A percentile compares a stretch with the other conserved stretches of the same genome.
Evolutionary conservation across 2,113 vertebrate species (phyloP).

Genomic region (Pimephales promelas): DNA sequence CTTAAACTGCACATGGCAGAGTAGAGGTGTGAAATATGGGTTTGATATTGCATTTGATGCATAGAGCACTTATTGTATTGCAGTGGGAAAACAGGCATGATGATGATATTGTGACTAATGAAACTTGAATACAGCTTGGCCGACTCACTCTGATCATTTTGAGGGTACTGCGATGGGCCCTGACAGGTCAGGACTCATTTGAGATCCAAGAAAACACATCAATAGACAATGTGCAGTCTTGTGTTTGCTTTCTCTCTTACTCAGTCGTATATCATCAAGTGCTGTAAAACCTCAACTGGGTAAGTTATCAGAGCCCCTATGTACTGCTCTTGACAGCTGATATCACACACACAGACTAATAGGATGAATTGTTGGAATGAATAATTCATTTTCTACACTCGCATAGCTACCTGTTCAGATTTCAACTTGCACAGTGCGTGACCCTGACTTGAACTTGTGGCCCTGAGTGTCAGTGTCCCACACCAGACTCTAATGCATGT

Average conservation of each 20-base stretch:
- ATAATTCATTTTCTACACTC: constrained; percentile 30
- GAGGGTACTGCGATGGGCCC: constrained; percentile 53
- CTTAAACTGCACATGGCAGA: constrained; percentile 15
- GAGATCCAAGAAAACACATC: constrained; percentile 41
- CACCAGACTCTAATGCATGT: constrained; percentile 1
- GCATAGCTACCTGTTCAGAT: constrained; percentile 47
- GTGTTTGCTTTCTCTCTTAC: constrained; percentile 42
- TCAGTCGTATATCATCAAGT: constrained; percentile 27
- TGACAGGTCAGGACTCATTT: constrained; percentile 55
- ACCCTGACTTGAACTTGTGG: constrained; percentile 39
- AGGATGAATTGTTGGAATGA: constrained; percentile 39
- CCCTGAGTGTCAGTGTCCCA: constrained; percentile 18
- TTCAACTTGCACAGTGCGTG: constrained; percentile 39
- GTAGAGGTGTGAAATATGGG: constrained; percentile 44
- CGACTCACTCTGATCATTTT: constrained; percentile 44
- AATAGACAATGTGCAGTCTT: constrained; percentile 61
- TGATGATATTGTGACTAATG: constrained; percentile 46
- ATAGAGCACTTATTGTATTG: constrained; percentile 61
- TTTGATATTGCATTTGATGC: constrained; percentile 50
- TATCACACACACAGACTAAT: constrained; percentile 36
- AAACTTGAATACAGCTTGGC: constrained; percentile 54
- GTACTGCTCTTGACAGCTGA: constrained; percentile 23
- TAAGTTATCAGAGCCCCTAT: constrained; percentile 19
- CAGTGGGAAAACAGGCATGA: constrained; percentile 26
- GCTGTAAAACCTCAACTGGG: constrained; percentile 16